These are phyloP conservation scores for Atrichornis clamosus DNA, from an alignment of 2,113 vertebrate genomes.

Conservation along the genomic window DNA sequence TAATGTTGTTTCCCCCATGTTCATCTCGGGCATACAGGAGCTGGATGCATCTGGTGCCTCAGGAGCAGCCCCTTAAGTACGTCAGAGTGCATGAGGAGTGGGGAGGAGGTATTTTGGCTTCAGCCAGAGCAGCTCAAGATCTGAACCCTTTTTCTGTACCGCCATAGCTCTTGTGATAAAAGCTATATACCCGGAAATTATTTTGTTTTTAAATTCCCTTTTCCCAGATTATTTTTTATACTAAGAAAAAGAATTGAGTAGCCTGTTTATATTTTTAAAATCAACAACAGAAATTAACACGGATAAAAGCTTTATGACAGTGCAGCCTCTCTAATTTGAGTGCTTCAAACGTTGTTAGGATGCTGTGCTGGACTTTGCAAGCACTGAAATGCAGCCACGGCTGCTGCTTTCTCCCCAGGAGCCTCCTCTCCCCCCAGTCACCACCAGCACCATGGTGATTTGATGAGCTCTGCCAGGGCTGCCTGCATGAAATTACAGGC, in stretches of 20 bases:
- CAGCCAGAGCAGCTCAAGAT: neutral
- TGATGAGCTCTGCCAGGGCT: neutral
- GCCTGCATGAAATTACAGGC: neutral
- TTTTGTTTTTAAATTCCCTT: neutral
- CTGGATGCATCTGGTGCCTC: neutral
- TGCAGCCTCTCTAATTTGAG: neutral
- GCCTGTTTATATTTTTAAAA: neutral
- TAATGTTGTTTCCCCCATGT: neutral
- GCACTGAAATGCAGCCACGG: rapidly evolving
- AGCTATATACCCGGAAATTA: neutral
- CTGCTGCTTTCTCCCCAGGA: neutral
- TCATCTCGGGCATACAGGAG: neutral
- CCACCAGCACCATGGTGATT: neutral
- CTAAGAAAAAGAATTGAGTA: neutral
- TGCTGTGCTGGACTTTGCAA: neutral
- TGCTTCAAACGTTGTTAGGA: neutral
- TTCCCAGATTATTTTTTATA: neutral
- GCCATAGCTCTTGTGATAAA: neutral
- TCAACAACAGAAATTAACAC: neutral
- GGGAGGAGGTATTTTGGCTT: neutral
- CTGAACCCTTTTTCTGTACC: neutral
- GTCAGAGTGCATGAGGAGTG: no score
- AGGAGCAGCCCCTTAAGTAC: neutral
- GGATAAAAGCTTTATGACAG: neutral
- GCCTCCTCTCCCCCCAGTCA: neutral